Conservation (phyloP, 2,113 vertebrate species). For the Herpetotheres cachinnans region DNA sequence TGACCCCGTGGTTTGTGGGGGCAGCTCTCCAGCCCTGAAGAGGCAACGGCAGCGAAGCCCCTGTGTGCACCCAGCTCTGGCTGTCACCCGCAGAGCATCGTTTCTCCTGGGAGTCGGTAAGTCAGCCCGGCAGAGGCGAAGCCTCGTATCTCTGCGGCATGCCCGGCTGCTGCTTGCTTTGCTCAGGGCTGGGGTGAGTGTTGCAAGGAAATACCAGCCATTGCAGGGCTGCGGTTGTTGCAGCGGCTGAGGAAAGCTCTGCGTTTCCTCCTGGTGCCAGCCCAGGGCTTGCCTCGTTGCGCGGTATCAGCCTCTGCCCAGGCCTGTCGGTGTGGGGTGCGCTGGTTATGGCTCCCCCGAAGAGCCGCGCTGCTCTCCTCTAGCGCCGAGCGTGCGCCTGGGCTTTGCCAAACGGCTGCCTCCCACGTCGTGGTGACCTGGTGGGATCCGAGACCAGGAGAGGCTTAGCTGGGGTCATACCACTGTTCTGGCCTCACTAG, state of each 20-base stretch:
- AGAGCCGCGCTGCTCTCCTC: neutral
- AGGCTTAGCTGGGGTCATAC: neutral
- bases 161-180: neutral
- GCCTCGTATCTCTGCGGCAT: rapidly evolving
- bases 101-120: neutral
- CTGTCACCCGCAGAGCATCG: rapidly evolving
- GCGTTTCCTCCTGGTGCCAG: neutral
- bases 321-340: neutral
- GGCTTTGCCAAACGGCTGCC: no score
- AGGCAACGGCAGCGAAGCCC: neutral
- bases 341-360: neutral
- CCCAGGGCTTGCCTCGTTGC: neutral
- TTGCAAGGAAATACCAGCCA: neutral
- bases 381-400: no score
- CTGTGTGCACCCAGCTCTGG: neutral
- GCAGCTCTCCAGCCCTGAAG: neutral
- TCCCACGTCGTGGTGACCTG: neutral
- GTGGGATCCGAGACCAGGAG: neutral
- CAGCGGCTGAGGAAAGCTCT: neutral
- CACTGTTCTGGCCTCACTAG: neutral
- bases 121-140: neutral
- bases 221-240: neutral
- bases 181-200: neutral
- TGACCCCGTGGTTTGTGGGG: neutral
- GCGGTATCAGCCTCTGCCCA: no score